Evolutionary conservation across 2,888 invertebrate species (phyloP).

Genomic region (Drosophila longiperda): DNA sequence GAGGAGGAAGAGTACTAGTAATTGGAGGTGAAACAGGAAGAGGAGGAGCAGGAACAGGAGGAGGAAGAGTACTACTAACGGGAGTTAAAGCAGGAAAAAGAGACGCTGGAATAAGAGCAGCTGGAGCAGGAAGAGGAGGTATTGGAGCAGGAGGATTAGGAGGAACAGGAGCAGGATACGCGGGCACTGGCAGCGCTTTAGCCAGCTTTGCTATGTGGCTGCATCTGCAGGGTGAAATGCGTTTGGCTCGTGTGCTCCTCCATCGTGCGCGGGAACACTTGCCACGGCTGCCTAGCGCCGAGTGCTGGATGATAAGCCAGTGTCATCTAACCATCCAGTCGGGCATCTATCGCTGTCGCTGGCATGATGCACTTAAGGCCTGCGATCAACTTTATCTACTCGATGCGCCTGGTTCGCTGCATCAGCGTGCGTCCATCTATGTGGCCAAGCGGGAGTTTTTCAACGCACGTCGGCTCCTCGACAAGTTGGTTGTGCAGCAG

Average conservation of each 20-base stretch:
- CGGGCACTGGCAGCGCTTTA: conserved; percentile 89
- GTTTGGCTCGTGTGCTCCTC: conserved; percentile 87
- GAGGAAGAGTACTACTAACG: background rate
- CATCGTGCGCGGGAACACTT: conserved; percentile 88
- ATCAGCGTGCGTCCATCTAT: conserved; percentile 85
- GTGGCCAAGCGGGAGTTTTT: conserved; percentile 84
- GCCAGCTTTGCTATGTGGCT: conserved; percentile 88
- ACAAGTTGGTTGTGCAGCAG: conserved; percentile 66
- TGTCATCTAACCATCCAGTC: conserved; percentile 86
- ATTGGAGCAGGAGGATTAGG: background rate
- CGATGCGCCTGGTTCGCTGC: conserved; percentile 88
- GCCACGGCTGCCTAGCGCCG: conserved; percentile 87
- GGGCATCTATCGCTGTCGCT: conserved; percentile 86
- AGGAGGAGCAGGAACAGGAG: background rate
- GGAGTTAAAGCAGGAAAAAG: background rate
- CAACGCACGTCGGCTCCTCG: conserved; percentile 82
- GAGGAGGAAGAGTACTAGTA: background rate
- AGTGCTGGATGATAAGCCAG: conserved; percentile 89
- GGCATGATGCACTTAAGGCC: conserved; percentile 89
- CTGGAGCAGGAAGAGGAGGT: background rate
- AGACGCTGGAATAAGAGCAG: background rate
- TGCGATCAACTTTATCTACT: conserved; percentile 89
- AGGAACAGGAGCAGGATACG: conserved; percentile 87
- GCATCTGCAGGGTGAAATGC: conserved; percentile 86
- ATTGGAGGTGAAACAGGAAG: background rate